Conservation (phyloP, 2,797 vertebrate genomes). For the Sebastes melanostomus region DNA sequence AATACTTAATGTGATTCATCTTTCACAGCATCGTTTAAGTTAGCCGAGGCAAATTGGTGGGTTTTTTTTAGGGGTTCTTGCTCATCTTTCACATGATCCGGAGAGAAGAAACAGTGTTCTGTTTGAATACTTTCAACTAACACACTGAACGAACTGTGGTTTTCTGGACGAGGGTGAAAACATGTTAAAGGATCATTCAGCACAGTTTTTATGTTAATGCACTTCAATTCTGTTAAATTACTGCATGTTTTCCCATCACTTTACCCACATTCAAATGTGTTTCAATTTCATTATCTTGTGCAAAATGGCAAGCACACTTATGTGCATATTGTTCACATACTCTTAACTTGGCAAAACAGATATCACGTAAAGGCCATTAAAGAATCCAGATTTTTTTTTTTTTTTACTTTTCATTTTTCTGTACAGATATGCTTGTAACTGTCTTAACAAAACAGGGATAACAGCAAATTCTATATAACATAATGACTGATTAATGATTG, state of each 20-base stretch:
- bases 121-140: background rate
- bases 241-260: background rate
- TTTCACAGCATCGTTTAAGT: background rate
- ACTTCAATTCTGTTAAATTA: background rate
- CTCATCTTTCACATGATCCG: slow-evolving; percentile 11
- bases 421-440: background rate
- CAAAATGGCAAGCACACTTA: background rate
- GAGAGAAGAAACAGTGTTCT: background rate
- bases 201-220: background rate
- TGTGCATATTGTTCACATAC: background rate
- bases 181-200: background rate
- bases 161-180: background rate
- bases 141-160: background rate
- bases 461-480: background rate
- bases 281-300: background rate
- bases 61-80: background rate
- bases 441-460: background rate
- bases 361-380: background rate
- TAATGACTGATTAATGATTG: background rate
- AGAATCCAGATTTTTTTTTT: background rate
- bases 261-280: background rate
- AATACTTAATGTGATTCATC: background rate
- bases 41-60: background rate
- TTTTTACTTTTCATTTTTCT: background rate
- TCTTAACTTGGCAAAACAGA: background rate